These are phyloP conservation scores for Slavum lentiscoides DNA, from an alignment of 2,888 invertebrate genomes.

Conservation along the genomic window DNA sequence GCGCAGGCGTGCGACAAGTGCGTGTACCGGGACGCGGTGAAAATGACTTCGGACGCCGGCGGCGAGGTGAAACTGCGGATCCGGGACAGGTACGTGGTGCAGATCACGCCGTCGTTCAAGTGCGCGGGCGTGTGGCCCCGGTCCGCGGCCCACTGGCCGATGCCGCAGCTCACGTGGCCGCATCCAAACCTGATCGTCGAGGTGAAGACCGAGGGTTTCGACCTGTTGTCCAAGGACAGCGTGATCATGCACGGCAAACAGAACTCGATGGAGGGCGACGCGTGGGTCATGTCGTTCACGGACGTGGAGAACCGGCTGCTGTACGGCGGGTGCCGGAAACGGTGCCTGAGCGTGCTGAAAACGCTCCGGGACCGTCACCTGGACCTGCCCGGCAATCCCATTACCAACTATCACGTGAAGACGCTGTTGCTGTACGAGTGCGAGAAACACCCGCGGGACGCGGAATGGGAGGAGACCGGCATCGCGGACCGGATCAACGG, in stretches of 20 bases:
- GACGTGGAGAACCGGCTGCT: slow-evolving; percentile 80
- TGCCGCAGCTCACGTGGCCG: slow-evolving; percentile 79
- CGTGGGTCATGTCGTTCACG: slow-evolving; percentile 79
- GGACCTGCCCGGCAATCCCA: slow-evolving; percentile 75
- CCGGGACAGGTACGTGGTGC: slow-evolving; percentile 76
- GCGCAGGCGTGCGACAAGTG: slow-evolving; percentile 83
- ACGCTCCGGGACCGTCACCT: slow-evolving; percentile 78
- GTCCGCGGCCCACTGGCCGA: slow-evolving; percentile 81
- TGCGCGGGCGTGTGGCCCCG: slow-evolving; percentile 85
- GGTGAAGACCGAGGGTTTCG: slow-evolving; percentile 83
- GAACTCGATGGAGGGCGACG: slow-evolving; percentile 81
- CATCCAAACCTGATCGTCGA: slow-evolving; percentile 78
- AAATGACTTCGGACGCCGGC: slow-evolving; percentile 80
- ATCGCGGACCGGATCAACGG: slow-evolving; percentile 81
- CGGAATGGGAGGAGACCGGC: slow-evolving; percentile 80
- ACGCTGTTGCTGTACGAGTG: slow-evolving; percentile 82
- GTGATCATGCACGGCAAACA: slow-evolving; percentile 72
- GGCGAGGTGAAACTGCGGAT: slow-evolving; percentile 79
- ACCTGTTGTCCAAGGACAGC: slow-evolving; percentile 76
- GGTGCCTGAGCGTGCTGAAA: slow-evolving; percentile 77
- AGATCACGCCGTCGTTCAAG: slow-evolving; percentile 83
- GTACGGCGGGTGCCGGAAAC: slow-evolving; percentile 72
- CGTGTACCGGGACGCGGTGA: slow-evolving; percentile 76
- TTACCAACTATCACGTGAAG: slow-evolving; percentile 76
- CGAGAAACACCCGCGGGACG: slow-evolving; percentile 80